Evolutionary conservation across 2,888 invertebrate genomes (phyloP), one percentile per base, ranked within the genome.

Genomic region (Gerris lacustris): DNA sequence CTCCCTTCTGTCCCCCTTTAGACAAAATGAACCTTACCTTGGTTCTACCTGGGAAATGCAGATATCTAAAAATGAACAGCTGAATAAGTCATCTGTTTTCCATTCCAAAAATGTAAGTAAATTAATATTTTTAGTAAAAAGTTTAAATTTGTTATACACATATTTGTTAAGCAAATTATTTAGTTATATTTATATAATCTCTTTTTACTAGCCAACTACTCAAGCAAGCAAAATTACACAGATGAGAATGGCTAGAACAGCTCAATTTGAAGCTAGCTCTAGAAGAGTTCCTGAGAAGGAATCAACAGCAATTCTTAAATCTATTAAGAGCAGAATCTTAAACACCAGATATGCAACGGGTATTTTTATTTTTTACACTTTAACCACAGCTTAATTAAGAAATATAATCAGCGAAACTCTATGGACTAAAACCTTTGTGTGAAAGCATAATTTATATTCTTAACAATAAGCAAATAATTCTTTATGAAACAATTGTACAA

Each of bases 11-110:
- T 31, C 31, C 1, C 1, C 31, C 31, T 31, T 31, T 9, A 64
- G 64, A 17, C 64, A 64, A 9, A 64, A 18, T 9, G 18, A 9
- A n/a, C 64, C 64, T n/a, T 64, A 18, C 17, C 18, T 64, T n/a
- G 64, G 64, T 9, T 64, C 64, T n/a, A 64, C 64, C 9, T 18
- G 64, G 31, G 64, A 64, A n/a, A 31, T 64, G 31, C 64, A 64
- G 17, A 31, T 64, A 55, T 55, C 55, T 55, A 9, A 15, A 11
- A 55, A 55, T 55, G 55, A 55, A 55, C 9, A 55, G 9, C 11
- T 15, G 9, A 55, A 55, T 15, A 55, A 15, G 15, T 55, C 55
- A 55, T 55, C 55, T 55, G 31, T 31, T 31, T 31, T 31, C 31
- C 31, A 31, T 31, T 31, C 31, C 31, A 31, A 31, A 31, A 31